Conservation (phyloP, 2,113 vertebrate species). For the Mus musculus region DNA sequence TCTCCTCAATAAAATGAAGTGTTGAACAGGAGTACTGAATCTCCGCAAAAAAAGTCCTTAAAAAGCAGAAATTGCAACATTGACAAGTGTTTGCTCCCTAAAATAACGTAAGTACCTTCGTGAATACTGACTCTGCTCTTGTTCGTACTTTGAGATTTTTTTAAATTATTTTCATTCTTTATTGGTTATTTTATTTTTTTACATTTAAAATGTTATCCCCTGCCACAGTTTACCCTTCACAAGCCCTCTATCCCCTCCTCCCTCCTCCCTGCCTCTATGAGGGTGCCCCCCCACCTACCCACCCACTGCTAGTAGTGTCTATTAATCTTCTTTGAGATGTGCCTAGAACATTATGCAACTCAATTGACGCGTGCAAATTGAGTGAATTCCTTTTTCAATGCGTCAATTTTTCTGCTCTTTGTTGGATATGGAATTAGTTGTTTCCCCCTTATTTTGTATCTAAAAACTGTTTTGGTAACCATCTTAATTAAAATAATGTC, state of each 20-base stretch:
- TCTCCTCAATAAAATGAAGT: slow-evolving; percentile 16
- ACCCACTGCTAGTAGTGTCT: neutral
- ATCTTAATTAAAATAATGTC: slow-evolving; percentile 42
- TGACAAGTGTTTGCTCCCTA: neutral
- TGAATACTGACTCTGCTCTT: slow-evolving; percentile 20
- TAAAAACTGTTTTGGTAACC: slow-evolving; percentile 36
- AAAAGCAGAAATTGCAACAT: slow-evolving; percentile 16
- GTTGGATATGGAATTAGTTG: neutral
- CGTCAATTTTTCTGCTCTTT: slow-evolving; percentile 1
- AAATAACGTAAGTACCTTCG: neutral
- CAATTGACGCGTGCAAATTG: neutral
- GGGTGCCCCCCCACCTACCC: too few relatives aligned
- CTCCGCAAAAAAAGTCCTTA: slow-evolving; percentile 15
- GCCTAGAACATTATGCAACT: neutral
- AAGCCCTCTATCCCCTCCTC: too few relatives aligned
- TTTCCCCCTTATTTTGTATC: slow-evolving; percentile 25
- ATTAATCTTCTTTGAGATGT: neutral
- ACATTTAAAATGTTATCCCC: too few relatives aligned
- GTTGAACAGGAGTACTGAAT: neutral
- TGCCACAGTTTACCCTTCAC: too few relatives aligned
- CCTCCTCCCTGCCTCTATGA: too few relatives aligned
- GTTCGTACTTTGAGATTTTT: slow-evolving; percentile 28
- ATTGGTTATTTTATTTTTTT: too few relatives aligned
- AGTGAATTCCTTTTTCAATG: slow-evolving; percentile 20
- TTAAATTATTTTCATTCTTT: neutral